These are phyloP conservation scores for Boloria euphrosyne DNA, from an alignment of 2,888 invertebrate species.

Conservation along the genomic window DNA sequence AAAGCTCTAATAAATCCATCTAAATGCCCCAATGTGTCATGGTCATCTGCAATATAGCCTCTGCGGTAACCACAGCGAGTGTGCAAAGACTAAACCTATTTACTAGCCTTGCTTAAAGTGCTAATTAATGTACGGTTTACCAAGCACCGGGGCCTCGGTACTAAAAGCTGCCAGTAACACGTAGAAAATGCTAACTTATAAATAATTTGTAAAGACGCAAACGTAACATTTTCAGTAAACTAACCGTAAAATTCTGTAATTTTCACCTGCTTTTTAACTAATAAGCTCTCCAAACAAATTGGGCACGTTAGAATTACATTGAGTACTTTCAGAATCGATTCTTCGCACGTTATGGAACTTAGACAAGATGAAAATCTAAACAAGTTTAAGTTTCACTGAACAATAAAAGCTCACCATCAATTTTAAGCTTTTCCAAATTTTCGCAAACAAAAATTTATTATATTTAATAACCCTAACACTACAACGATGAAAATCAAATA, in stretches of 20 bases:
- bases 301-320: conserved; percentile 7
- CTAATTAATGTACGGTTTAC: conserved; percentile 40
- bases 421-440: not conserved
- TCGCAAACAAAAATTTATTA: not conserved
- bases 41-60: conserved; percentile 29
- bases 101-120: conserved; percentile 37
- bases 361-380: too few relatives aligned
- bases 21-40: conserved; percentile 31
- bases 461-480: not conserved
- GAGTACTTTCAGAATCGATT: conserved; percentile 4
- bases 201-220: too few relatives aligned
- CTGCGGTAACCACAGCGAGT: conserved; percentile 29
- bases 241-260: not conserved
- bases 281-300: conserved; percentile 1
- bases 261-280: not conserved
- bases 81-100: conserved; percentile 40
- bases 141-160: conserved; percentile 21
- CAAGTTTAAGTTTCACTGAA: too few relatives aligned
- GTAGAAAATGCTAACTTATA: too few relatives aligned
- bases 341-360: not conserved
- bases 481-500: not conserved
- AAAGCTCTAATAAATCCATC: conserved; percentile 31
- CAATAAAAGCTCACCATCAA: too few relatives aligned
- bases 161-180: not conserved
- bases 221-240: not conserved